Percentiles rank a stretch among this genome's conserved stretches.
Conservation (phyloP, 2,888 invertebrate species). For the Alviniconcha strummeri region DNA sequence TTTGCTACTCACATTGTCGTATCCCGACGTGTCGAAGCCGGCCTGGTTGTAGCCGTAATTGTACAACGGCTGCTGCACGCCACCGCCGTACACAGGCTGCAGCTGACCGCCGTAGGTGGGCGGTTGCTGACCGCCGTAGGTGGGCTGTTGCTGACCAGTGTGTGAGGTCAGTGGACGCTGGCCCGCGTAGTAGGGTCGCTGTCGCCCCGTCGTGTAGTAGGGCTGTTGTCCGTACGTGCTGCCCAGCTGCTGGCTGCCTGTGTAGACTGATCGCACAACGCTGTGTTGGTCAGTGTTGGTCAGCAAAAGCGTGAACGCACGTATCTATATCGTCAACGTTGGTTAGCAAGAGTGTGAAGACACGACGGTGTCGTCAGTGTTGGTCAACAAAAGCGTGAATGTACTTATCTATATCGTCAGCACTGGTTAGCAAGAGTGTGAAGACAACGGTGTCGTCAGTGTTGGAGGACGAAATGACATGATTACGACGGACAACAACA, state of each 20-base stretch:
- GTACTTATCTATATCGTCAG: no score
- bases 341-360: no score
- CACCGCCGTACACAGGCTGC: no score
- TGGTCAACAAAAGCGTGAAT: no score
- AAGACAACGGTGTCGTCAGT: no score
- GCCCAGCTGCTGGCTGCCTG: background rate
- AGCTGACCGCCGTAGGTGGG: constrained; percentile 3
- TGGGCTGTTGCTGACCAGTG: background rate
- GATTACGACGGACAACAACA: no score
- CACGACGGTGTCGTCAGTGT: no score
- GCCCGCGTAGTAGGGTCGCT: background rate
- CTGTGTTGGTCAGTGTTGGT: no score
- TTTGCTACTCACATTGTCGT: background rate
- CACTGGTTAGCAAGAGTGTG: no score
- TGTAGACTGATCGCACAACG: background rate
- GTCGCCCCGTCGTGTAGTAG: background rate
- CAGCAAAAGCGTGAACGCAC: no score
- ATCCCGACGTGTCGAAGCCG: background rate
- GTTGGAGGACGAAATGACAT: no score
- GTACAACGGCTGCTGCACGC: background rate
- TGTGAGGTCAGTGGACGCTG: background rate
- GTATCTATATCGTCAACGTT: no score
- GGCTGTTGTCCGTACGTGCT: background rate
- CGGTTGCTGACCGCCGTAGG: background rate
- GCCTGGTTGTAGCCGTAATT: background rate